phyloP scores from a whole-genome alignment of 2,888 invertebrate species.

The Thecophora atra region DNA sequence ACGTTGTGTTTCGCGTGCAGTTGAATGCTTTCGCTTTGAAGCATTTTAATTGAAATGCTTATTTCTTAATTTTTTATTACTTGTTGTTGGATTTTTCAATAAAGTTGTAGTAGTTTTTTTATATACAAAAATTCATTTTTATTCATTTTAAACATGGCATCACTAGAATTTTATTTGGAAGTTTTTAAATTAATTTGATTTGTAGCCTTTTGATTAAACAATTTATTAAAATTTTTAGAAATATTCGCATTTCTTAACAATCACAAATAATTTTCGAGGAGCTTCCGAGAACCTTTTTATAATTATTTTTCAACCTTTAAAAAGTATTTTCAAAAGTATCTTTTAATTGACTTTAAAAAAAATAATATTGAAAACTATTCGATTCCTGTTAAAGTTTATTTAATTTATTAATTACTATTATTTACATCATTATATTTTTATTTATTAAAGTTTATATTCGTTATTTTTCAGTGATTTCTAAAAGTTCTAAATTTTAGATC shows the following conservation, averaged over 20 bases:
- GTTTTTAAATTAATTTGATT: too few relatives aligned
- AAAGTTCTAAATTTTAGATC: background rate
- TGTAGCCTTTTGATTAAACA: too few relatives aligned
- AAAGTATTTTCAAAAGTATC: background rate
- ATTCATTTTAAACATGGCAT: too few relatives aligned
- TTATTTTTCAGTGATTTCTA: background rate
- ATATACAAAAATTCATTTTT: background rate
- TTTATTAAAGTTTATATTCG: background rate
- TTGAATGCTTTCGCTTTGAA: background rate
- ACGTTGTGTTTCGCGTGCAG: constrained; percentile 3
- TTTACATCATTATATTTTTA: background rate
- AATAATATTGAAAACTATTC: too few relatives aligned
- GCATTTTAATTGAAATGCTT: background rate
- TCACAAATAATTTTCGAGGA: too few relatives aligned
- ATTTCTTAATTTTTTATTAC: background rate
- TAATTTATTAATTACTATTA: background rate
- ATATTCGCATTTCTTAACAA: too few relatives aligned
- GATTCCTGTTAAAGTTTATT: background rate
- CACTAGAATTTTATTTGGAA: too few relatives aligned
- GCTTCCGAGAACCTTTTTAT: too few relatives aligned
- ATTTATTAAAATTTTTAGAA: too few relatives aligned
- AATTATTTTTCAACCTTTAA: too few relatives aligned
- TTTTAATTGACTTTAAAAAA: too few relatives aligned
- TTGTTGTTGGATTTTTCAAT: background rate
- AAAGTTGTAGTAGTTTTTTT: background rate